These are phyloP conservation scores for Orthosia gothica DNA, from an alignment of 2,888 invertebrate genomes.

Conservation along the genomic window DNA sequence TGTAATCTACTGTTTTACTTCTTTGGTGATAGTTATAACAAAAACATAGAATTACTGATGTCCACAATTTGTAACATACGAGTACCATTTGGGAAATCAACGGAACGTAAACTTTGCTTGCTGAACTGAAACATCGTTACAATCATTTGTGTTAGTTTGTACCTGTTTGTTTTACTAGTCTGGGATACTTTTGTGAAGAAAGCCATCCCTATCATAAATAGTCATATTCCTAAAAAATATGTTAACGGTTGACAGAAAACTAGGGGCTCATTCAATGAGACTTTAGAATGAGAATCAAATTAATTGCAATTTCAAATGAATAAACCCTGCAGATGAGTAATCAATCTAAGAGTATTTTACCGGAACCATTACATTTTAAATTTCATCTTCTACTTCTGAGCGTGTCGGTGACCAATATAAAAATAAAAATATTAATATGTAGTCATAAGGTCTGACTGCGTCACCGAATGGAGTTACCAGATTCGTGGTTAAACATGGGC, in stretches of 20 bases:
- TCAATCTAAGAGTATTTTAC: neutral
- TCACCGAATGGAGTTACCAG: too few species aligned
- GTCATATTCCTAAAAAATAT: neutral
- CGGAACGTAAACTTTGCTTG: constrained; percentile 38
- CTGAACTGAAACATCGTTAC: constrained; percentile 26
- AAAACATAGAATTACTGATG: constrained; percentile 21
- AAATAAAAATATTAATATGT: too few species aligned
- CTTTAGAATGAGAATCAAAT: too few species aligned
- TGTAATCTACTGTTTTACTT: neutral
- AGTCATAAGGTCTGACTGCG: too few species aligned
- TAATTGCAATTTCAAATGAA: too few species aligned
- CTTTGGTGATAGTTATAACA: neutral
- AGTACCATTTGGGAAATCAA: constrained; percentile 59
- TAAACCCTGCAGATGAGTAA: neutral
- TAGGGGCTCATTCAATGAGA: neutral
- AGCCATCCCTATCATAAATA: neutral
- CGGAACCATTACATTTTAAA: neutral
- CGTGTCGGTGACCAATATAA: too few species aligned
- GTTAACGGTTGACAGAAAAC: neutral
- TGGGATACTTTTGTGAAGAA: neutral
- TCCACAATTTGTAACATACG: constrained; percentile 34
- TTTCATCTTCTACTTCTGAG: too few species aligned
- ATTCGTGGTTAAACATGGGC: neutral
- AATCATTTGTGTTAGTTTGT: constrained; percentile 46
- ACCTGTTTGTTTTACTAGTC: constrained; percentile 9